A percentile compares a stretch with the other conserved stretches of the same genome.
Evolutionary conservation across 2,888 invertebrate genomes (phyloP).

Genomic region (Nezara viridula): DNA sequence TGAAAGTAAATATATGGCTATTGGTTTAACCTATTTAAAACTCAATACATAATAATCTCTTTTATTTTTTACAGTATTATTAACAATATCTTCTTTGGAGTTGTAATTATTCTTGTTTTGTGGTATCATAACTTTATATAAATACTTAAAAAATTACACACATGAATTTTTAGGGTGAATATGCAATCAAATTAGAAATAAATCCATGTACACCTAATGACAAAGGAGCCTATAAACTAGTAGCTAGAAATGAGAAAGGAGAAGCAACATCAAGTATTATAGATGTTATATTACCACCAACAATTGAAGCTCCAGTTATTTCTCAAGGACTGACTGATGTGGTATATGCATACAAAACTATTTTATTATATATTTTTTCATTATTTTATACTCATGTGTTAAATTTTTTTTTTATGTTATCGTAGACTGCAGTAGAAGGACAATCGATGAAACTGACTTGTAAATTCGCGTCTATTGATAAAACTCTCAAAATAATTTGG

Average conservation of each 20-base stretch:
- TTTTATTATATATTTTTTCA: background rate
- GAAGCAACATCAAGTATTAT: slow-evolving; percentile 91
- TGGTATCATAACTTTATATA: background rate
- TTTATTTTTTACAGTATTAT: background rate
- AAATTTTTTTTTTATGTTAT: slow-evolving; percentile 68
- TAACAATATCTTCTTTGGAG: background rate
- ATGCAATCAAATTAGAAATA: slow-evolving; percentile 90
- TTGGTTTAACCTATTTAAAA: background rate
- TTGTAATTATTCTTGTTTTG: no score
- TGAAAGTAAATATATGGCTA: background rate
- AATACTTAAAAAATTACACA: slow-evolving; percentile 19
- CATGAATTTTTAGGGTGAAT: slow-evolving; percentile 80
- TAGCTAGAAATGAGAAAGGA: slow-evolving; percentile 93
- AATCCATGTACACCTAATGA: slow-evolving; percentile 84
- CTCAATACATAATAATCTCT: background rate
- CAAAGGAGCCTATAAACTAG: slow-evolving; percentile 90
- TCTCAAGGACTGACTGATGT: slow-evolving; percentile 82
- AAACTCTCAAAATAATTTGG: slow-evolving; percentile 87
- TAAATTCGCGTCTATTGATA: slow-evolving; percentile 81
- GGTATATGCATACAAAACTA: slow-evolving; percentile 71
- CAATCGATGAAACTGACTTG: slow-evolving; percentile 85
- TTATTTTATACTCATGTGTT: background rate
- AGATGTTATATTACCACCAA: slow-evolving; percentile 86
- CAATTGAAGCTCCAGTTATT: slow-evolving; percentile 85
- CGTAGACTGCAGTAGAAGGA: slow-evolving; percentile 77